Evolutionary conservation across 1,140 invertebrate genomes (phyloP).

Genomic region (Choristoneura fumiferana): DNA sequence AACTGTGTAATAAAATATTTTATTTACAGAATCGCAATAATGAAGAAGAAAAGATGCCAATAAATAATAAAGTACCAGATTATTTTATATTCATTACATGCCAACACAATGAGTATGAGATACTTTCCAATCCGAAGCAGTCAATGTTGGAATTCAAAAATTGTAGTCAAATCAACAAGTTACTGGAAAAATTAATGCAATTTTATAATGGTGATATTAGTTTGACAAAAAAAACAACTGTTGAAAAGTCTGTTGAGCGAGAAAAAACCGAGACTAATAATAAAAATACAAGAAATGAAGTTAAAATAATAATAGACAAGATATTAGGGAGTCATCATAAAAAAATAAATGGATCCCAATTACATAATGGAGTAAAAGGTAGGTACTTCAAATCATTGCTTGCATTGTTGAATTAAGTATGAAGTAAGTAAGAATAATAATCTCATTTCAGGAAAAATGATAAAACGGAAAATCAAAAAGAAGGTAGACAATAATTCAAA

Average conservation of each 20-base stretch:
- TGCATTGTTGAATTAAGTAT: background rate
- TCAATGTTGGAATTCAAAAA: constrained; percentile 81
- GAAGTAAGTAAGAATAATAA: background rate
- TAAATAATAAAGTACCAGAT: constrained; percentile 67
- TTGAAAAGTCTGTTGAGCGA: constrained; percentile 17
- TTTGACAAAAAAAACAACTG: constrained; percentile 25
- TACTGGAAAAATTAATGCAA: constrained; percentile 77
- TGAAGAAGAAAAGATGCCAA: constrained; percentile 38
- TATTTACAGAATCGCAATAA: constrained; percentile 10
- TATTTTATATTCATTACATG: constrained; percentile 82
- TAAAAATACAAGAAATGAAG: constrained; percentile 39
- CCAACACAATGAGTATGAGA: constrained; percentile 79
- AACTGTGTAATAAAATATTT: no score
- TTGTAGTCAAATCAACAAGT: constrained; percentile 75
- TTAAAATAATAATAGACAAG: constrained; percentile 52
- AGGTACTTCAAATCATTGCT: constrained; percentile 32
- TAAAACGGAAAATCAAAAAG: constrained; percentile 33
- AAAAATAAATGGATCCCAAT: constrained; percentile 35
- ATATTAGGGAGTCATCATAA: constrained; percentile 39
- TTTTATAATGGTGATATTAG: constrained; percentile 53
- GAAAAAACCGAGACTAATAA: constrained; percentile 18
- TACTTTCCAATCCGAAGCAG: constrained; percentile 76
- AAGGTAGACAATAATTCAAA: background rate
- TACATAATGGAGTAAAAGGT: constrained; percentile 58
- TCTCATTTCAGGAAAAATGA: constrained; percentile 34